phyloP scores from a whole-genome alignment of 2,888 invertebrate species.

The Beris chalybata region DNA sequence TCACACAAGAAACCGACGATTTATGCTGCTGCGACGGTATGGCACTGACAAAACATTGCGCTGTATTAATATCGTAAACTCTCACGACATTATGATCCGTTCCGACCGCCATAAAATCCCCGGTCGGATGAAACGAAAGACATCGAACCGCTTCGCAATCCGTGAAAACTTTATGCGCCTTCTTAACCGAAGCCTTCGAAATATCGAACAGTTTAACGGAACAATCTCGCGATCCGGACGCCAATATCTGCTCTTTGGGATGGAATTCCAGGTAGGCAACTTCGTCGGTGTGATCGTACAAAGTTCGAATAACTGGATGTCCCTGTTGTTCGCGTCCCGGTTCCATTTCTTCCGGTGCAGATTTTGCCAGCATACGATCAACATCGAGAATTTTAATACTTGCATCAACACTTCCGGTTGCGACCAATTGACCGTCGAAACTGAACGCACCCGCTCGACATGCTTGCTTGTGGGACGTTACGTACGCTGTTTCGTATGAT shows the following conservation, averaged over 20 bases:
- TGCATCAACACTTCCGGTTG: slow-evolving; percentile 97
- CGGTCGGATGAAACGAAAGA: slow-evolving; percentile 92
- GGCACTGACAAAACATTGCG: slow-evolving; percentile 93
- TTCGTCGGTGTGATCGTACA: slow-evolving; percentile 94
- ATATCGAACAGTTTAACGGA: slow-evolving; percentile 97
- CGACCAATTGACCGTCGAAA: slow-evolving; percentile 90
- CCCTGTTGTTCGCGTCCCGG: slow-evolving; percentile 86
- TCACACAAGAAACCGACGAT: slow-evolving; percentile 73
- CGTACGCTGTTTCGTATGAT: slow-evolving; percentile 97
- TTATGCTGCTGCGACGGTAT: slow-evolving; percentile 85
- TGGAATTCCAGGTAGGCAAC: slow-evolving; percentile 97
- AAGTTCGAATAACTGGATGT: slow-evolving; percentile 96
- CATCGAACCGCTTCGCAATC: slow-evolving; percentile 91
- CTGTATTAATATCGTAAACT: slow-evolving; percentile 92
- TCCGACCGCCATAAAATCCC: slow-evolving; percentile 91
- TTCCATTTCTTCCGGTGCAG: slow-evolving; percentile 87
- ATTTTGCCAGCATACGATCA: slow-evolving; percentile 98
- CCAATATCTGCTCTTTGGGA: slow-evolving; percentile 90
- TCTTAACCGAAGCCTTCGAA: slow-evolving; percentile 97
- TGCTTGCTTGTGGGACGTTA: slow-evolving; percentile 96
- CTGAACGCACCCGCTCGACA: slow-evolving; percentile 97
- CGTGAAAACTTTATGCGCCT: slow-evolving; percentile 93
- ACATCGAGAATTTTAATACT: slow-evolving; percentile 99
- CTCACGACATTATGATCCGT: slow-evolving; percentile 89
- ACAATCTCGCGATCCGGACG: slow-evolving; percentile 92